Evolutionary conservation across 2,888 invertebrate genomes (phyloP).

Genomic region (Heliconius ethilla): DNA sequence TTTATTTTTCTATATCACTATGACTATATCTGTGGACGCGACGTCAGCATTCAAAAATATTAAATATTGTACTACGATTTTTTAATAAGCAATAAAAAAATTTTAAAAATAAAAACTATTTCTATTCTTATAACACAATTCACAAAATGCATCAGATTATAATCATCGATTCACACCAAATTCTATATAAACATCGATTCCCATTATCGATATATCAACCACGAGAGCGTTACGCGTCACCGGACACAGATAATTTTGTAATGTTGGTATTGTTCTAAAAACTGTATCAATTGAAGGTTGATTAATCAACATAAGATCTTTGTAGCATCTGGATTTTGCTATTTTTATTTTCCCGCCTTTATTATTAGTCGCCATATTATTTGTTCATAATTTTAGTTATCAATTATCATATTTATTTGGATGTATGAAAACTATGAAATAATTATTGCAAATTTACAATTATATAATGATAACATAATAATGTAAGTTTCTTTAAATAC

Average conservation of each 20-base stretch:
- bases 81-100: not conserved
- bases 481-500: not conserved
- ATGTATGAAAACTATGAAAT: not conserved
- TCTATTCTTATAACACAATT: too few species aligned
- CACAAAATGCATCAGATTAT: not conserved
- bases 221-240: not conserved
- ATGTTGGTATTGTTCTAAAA: slow-evolving; percentile 1
- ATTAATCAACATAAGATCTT: not conserved
- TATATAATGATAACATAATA: not conserved
- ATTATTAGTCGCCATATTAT: not conserved
- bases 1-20: too few species aligned
- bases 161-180: not conserved
- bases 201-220: slow-evolving; percentile 2
- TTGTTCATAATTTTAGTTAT: not conserved
- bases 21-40: too few species aligned
- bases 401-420: not conserved
- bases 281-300: slow-evolving; percentile 1
- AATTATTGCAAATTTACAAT: not conserved
- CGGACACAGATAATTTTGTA: slow-evolving; percentile 13
- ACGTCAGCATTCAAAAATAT: too few species aligned
- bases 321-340: not conserved
- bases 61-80: too few species aligned
- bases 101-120: not conserved
- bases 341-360: slow-evolving; percentile 13
- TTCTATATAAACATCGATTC: slow-evolving; percentile 4